These are phyloP conservation scores for Cavia aperea DNA, from an alignment of 2,113 vertebrate genomes.

Conservation along the genomic window DNA sequence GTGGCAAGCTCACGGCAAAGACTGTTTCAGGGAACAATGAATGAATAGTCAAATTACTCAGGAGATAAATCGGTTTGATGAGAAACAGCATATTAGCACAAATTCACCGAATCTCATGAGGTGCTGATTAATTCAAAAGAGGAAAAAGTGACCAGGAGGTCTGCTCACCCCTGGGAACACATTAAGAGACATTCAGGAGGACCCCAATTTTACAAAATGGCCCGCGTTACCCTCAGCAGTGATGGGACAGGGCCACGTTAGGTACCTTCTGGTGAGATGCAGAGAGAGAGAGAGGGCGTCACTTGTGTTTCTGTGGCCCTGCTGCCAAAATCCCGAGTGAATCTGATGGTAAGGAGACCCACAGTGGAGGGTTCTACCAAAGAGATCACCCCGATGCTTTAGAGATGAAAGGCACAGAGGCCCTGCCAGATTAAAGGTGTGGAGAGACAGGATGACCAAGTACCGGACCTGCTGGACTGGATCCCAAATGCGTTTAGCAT, in stretches of 20 bases:
- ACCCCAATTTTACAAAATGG: too few relatives aligned
- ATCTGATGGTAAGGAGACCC: neutral
- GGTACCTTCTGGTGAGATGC: neutral
- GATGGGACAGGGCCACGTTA: neutral
- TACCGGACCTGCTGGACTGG: fast-evolving
- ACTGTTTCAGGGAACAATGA: neutral
- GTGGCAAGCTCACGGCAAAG: neutral
- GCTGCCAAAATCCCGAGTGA: neutral
- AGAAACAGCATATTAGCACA: neutral
- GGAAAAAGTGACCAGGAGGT: neutral
- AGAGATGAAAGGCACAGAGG: neutral
- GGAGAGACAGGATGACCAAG: neutral
- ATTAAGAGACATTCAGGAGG: neutral
- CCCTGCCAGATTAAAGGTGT: neutral
- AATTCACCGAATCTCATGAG: neutral
- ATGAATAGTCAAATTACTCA: neutral
- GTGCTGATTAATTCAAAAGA: neutral
- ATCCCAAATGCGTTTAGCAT: too few relatives aligned
- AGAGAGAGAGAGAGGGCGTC: neutral
- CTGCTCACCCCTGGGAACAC: too few relatives aligned
- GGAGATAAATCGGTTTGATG: neutral
- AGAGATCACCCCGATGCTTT: neutral
- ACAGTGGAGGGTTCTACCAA: neutral
- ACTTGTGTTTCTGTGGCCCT: fast-evolving
- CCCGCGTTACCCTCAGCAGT: fast-evolving